These are phyloP conservation scores for Diadumene lineata DNA, from an alignment of 92 coral and sea anemone species.

Conservation along the genomic window DNA sequence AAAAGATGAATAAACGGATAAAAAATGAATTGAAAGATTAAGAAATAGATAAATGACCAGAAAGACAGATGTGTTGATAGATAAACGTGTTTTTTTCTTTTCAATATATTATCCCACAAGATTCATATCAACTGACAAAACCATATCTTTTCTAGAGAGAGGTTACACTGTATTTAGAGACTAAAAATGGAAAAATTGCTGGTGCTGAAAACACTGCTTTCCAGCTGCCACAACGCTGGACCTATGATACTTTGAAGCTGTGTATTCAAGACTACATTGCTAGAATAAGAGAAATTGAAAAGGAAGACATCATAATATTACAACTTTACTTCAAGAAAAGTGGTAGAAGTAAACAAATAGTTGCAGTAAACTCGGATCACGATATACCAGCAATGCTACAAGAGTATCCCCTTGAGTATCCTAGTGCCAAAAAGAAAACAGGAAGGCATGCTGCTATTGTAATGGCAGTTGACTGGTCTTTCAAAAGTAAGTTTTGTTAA, in stretches of 20 bases:
- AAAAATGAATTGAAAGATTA: too few species aligned
- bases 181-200: conserved; percentile 33
- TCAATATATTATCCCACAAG: too few species aligned
- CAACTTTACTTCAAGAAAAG: conserved; percentile 33
- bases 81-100: too few species aligned
- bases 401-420: conserved; percentile 27
- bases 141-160: conserved; percentile 34
- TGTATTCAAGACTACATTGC: conserved; percentile 42
- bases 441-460: neutral
- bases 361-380: conserved; percentile 14
- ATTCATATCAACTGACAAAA: neutral
- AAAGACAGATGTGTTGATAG: too few species aligned
- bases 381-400: conserved; percentile 35
- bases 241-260: conserved; percentile 15
- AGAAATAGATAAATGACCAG: too few species aligned
- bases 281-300: conserved; percentile 1
- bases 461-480: conserved; percentile 29
- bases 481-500: conserved; percentile 13
- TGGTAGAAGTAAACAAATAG: conserved; percentile 27
- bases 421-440: conserved; percentile 5
- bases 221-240: conserved; percentile 37
- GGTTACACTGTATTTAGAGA: conserved; percentile 35
- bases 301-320: neutral
- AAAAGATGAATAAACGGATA: too few species aligned
- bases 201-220: conserved; percentile 48